phyloP scores from a whole-genome alignment of 1,140 invertebrate genomes.

The Yoshiicerus persimilis region DNA sequence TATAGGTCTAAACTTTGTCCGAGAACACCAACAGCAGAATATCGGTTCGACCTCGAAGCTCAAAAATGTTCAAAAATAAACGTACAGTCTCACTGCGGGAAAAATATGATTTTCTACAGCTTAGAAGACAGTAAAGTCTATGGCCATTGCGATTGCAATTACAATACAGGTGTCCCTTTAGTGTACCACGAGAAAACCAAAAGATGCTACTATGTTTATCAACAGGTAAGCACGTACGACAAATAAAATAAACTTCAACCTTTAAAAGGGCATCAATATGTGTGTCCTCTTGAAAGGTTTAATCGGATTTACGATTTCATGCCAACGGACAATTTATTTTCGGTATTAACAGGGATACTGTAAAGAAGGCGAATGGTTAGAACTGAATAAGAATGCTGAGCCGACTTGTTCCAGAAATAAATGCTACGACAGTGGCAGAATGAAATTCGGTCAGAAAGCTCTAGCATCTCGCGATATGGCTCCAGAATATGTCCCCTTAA shows the following conservation, averaged over 20 bases:
- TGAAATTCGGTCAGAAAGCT: background rate
- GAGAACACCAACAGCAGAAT: background rate
- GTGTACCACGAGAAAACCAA: constrained; percentile 13
- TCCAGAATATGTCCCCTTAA: background rate
- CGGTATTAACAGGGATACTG: background rate
- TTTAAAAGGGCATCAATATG: background rate
- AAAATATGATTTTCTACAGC: constrained; percentile 32
- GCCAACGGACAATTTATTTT: background rate
- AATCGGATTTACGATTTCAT: background rate
- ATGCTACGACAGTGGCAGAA: background rate
- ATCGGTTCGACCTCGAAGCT: constrained; percentile 3
- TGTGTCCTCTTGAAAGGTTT: background rate
- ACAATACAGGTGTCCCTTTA: background rate
- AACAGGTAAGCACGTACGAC: background rate
- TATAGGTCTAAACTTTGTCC: background rate
- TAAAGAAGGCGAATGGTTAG: background rate
- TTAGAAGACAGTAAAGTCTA: constrained; percentile 3
- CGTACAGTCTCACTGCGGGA: constrained; percentile 13
- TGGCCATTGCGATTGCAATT: constrained; percentile 37
- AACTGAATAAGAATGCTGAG: background rate
- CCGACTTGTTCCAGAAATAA: background rate
- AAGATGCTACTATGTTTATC: constrained; percentile 19
- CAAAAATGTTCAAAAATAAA: constrained; percentile 11
- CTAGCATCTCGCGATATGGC: background rate
- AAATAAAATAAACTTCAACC: background rate